Percentiles rank a stretch among this genome's conserved stretches.
Conservation (phyloP, 2,797 vertebrate species). For the Otolemur crassicaudatus region DNA sequence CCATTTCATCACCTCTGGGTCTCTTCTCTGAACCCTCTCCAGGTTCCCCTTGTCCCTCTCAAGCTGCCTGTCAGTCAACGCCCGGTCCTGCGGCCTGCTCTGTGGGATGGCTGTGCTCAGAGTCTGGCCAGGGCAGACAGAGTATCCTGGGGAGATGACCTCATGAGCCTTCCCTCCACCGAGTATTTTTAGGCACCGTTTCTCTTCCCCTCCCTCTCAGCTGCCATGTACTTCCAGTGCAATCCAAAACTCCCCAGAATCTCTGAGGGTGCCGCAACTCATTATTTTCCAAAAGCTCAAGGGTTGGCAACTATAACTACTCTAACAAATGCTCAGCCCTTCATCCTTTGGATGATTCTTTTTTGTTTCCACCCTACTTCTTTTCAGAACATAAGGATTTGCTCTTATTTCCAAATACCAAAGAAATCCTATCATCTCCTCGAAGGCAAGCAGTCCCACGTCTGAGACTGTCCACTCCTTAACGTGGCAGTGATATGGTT, state of each 20-base stretch:
- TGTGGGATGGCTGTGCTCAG: constrained; percentile 57
- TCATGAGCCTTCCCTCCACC: constrained; percentile 14
- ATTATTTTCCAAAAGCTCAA: background rate
- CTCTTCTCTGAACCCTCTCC: constrained; percentile 63
- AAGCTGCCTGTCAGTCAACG: constrained; percentile 56
- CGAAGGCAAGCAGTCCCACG: background rate
- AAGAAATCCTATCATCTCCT: background rate
- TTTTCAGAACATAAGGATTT: constrained; percentile 25
- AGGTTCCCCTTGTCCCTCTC: constrained; percentile 39
- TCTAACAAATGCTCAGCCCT: background rate
- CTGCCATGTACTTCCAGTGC: background rate
- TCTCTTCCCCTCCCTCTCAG: background rate
- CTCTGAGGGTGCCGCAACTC: background rate
- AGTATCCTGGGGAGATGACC: constrained; percentile 56
- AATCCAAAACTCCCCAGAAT: background rate
- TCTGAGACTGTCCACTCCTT: background rate
- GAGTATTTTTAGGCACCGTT: constrained; percentile 62
- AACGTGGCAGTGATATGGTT: background rate
- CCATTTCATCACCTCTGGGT: constrained; percentile 64
- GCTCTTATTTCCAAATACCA: background rate
- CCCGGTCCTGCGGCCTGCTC: background rate
- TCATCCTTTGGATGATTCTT: background rate
- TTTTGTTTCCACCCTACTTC: background rate
- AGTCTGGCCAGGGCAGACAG: constrained; percentile 4
- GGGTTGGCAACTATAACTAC: background rate